Percentiles rank a stretch among this genome's conserved stretches.
These are phyloP conservation scores for Etheostoma perlongum DNA, from an alignment of 2,797 vertebrate species.

Conservation along the genomic window DNA sequence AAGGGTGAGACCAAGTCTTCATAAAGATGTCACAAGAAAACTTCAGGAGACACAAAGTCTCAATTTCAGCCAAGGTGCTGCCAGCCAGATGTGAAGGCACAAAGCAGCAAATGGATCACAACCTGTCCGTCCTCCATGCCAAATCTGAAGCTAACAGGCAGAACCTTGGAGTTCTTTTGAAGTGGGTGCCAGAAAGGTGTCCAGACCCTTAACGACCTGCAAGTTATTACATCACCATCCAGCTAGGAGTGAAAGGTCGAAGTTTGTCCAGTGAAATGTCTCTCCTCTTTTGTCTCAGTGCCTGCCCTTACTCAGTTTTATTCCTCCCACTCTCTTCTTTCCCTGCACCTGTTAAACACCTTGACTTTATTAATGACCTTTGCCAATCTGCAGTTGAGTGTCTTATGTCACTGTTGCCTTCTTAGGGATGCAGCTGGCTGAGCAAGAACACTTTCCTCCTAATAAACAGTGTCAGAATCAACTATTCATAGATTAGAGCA, in stretches of 20 bases:
- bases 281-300: constrained; percentile 52
- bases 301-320: constrained; percentile 38
- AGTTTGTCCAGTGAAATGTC: constrained; percentile 73
- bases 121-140: constrained; percentile 73
- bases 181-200: constrained; percentile 84
- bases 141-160: constrained; percentile 82
- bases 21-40: constrained; percentile 88
- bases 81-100: constrained; percentile 86
- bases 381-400: constrained; percentile 80
- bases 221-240: constrained; percentile 84
- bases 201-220: constrained; percentile 82
- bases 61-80: constrained; percentile 85
- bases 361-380: constrained; percentile 77
- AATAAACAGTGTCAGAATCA: constrained; percentile 48
- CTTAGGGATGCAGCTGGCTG: constrained; percentile 64
- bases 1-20: constrained; percentile 78
- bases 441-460: constrained; percentile 54
- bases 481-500: background rate
- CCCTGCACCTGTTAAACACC: constrained; percentile 84
- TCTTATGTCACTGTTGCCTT: constrained; percentile 77
- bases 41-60: constrained; percentile 86
- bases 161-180: constrained; percentile 81
- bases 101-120: constrained; percentile 70
- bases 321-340: constrained; percentile 53
- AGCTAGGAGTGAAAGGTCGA: constrained; percentile 77